A percentile compares a stretch with the other conserved stretches of the same genome.
Conservation (phyloP, 2,797 vertebrate genomes). For the Silurus lanzhouensis region DNA sequence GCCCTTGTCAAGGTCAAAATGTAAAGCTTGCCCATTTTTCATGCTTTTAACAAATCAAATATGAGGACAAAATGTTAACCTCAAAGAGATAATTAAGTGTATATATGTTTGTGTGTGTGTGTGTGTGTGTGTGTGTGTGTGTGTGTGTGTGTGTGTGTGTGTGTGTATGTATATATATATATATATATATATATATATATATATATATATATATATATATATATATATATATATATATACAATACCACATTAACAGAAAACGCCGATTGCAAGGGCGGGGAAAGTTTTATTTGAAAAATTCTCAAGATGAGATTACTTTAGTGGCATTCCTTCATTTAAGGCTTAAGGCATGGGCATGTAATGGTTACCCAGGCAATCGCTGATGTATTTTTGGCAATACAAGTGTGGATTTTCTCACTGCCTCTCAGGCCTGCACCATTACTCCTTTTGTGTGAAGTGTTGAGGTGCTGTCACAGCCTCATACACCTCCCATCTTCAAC, state of each 20-base stretch:
- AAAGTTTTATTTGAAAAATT: slow-evolving; percentile 11
- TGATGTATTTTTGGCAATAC: slow-evolving; percentile 66
- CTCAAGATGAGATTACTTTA: slow-evolving; percentile 20
- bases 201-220: not conserved
- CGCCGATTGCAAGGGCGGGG: slow-evolving; percentile 11
- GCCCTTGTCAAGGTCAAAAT: too few relatives aligned
- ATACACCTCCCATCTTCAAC: slow-evolving; percentile 45
- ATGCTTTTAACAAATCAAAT: too few relatives aligned
- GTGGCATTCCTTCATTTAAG: slow-evolving; percentile 48
- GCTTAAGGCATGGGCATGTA: slow-evolving; percentile 36
- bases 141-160: too few relatives aligned
- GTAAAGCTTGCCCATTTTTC: too few relatives aligned
- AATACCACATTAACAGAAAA: not conserved
- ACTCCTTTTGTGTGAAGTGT: slow-evolving; percentile 66
- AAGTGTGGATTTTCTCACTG: slow-evolving; percentile 63
- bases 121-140: too few relatives aligned
- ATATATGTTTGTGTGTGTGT: too few relatives aligned
- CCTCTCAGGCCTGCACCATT: slow-evolving; percentile 65
- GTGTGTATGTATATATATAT: too few relatives aligned
- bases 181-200: too few relatives aligned
- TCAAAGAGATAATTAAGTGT: too few relatives aligned
- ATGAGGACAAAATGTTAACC: too few relatives aligned
- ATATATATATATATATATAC: not conserved
- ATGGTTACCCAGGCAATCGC: slow-evolving; percentile 65
- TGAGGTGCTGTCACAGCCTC: slow-evolving; percentile 62